phyloP scores from a whole-genome alignment of 2,113 vertebrate species.

The Struthidea cinerea region DNA sequence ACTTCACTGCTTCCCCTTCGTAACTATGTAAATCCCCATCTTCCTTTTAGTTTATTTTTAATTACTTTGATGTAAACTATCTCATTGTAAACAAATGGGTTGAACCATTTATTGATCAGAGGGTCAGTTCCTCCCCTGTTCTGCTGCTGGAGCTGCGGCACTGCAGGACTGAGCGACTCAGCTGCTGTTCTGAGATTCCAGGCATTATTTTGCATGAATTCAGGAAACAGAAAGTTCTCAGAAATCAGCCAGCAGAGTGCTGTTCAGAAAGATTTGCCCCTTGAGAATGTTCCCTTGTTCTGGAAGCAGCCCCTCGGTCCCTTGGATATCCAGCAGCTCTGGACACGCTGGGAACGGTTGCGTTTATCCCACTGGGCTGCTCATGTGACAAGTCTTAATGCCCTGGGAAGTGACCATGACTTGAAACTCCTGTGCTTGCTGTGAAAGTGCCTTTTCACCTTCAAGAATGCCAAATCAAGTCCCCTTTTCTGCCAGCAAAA shows the following conservation, averaged over 20 bases:
- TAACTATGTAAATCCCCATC: not conserved
- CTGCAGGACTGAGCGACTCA: not conserved
- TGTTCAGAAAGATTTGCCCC: not conserved
- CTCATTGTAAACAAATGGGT: not conserved
- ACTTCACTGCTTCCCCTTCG: not conserved
- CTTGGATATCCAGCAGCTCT: not conserved
- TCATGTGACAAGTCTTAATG: not conserved
- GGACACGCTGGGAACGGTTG: not conserved
- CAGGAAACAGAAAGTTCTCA: not conserved
- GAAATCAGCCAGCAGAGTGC: not conserved
- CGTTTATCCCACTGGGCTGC: not conserved
- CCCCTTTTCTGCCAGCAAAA: not conserved
- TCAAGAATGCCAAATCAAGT: not conserved
- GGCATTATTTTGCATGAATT: not conserved
- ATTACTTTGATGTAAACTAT: not conserved
- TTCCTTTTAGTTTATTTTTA: not conserved
- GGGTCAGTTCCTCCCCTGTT: not conserved
- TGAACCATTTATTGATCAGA: not conserved
- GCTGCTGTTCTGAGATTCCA: not conserved
- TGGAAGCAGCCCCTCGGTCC: not conserved
- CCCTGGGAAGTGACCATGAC: not conserved
- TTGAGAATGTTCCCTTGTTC: not conserved
- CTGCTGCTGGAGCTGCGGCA: not conserved
- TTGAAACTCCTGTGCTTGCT: not conserved
- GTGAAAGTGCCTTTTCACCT: not conserved